Base-by-base conservation (phyloP, 2,113 vertebrate species). In the Crotophaga sulcirostris region DNA sequence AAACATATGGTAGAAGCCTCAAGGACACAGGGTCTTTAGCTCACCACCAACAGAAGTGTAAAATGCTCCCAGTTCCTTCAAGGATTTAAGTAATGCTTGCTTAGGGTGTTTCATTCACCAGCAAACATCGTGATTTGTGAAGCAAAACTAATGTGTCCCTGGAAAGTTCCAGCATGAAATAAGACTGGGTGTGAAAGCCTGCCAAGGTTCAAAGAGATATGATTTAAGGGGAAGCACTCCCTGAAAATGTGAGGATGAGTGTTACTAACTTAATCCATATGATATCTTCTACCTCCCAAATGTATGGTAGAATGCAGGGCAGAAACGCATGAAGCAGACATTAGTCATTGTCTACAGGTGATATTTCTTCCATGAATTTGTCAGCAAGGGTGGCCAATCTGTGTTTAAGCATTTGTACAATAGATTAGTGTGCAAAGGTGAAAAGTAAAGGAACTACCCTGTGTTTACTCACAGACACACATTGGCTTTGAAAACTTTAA, bases 241-340 rank as follows among this genome's bases (percentile, higher is more conserved):
- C 96, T 97, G 95, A 97, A 98, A 97, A 96, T 59, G 80, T 96
- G 96, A 97, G 97, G 94, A 97, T 97, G 97, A 96, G 97, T 98
- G 98, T 98, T 98, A 98, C 98, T 98, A 98, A 99, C 98, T 97
- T 98, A 98, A 98, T 98, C 98, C 98, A 98, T 98, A 98, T 98
- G 98, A 97, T 95, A 94, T 84, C 97, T 97, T 98, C 68, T 83
- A 91, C 89, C 82, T 58, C 58, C 25, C 19, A 94, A 97, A 98
- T 95, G 83, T 97, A 92, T 95, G 96, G 91, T 94, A 98, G 90
- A 95, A 92, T 17, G 16, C 8, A 62, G 63, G 55, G 51, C 93
- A 80, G 94, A 97, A 97, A 97, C 70, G 90, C 97, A 87, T 97
- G 97, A 97, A 97, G 84, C 92, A 98, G 94, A 97, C 97, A 97